Conservation (phyloP, 2,888 invertebrate species). For the Hirtodrosophila histrioides region DNA sequence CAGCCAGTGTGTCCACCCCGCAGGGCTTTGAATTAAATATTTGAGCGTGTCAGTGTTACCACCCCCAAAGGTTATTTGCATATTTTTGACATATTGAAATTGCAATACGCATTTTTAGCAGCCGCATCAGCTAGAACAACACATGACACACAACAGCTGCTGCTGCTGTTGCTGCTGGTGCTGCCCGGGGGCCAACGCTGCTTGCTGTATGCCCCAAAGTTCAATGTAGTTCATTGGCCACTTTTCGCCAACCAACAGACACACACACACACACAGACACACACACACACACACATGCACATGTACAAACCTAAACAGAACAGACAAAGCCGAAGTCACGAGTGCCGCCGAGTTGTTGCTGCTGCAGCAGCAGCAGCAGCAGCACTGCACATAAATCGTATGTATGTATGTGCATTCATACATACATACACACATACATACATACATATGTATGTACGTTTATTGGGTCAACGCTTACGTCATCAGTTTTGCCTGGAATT, state of each 20-base stretch:
- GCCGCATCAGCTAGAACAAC: constrained; percentile 35
- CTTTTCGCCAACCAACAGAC: constrained; percentile 69
- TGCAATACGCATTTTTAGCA: constrained; percentile 44
- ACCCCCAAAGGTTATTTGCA: neutral
- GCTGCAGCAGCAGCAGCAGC: constrained; percentile 40
- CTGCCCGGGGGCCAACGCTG: constrained; percentile 53
- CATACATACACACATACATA: constrained; percentile 4
- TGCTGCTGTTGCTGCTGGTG: constrained; percentile 32
- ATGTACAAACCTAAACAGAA: constrained; percentile 45
- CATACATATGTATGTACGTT: constrained; percentile 41
- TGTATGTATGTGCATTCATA: constrained; percentile 10
- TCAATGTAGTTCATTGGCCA: constrained; percentile 81
- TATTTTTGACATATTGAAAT: constrained; percentile 25
- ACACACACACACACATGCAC: constrained; percentile 28
- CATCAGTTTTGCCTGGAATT: constrained; percentile 75
- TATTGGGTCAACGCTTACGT: constrained; percentile 79
- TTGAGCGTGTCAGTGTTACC: too few species aligned
- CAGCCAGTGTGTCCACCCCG: neutral
- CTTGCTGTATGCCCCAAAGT: constrained; percentile 62
- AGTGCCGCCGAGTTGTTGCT: constrained; percentile 62
- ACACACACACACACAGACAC: constrained; percentile 35
- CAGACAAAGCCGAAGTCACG: constrained; percentile 80
- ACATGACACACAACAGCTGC: constrained; percentile 71
- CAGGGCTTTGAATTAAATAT: too few species aligned
- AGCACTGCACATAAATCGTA: constrained; percentile 70